A percentile compares a stretch with the other conserved stretches of the same genome.
phyloP scores from a whole-genome alignment of 2,797 vertebrate species.

The Hemibagrus guttatus region DNA sequence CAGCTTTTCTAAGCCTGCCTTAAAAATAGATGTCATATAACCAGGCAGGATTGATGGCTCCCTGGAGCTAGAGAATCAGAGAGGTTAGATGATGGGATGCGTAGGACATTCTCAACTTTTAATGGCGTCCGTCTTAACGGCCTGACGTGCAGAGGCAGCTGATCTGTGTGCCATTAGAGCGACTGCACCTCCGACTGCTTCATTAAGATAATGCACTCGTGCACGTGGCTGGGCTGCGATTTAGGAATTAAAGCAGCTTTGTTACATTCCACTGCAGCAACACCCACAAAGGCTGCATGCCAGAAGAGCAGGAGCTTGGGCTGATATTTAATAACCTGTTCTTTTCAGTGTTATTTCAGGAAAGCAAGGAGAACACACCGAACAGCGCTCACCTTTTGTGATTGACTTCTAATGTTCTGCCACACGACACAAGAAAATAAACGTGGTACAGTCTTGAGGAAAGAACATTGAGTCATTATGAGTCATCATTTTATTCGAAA shows the following conservation, averaged over 20 bases:
- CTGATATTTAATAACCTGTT: conserved; percentile 14
- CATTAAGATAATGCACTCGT: conserved; percentile 51
- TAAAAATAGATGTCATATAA: no score
- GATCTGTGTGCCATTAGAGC: conserved; percentile 35
- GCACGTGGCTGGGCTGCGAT: conserved; percentile 23
- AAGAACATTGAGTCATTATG: no score
- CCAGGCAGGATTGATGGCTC: background rate
- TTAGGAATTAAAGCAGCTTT: conserved; percentile 42
- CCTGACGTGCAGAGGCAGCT: conserved; percentile 30
- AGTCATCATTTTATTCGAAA: background rate
- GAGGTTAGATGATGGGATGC: background rate
- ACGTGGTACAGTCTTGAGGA: background rate
- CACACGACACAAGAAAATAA: background rate
- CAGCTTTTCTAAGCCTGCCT: background rate
- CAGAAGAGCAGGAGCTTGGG: background rate
- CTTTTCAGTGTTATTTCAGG: background rate
- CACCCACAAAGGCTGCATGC: background rate
- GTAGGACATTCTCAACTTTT: background rate
- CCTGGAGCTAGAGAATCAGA: background rate
- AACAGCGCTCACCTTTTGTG: background rate
- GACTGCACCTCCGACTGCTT: conserved; percentile 44
- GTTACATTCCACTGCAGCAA: conserved; percentile 25
- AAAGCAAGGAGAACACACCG: background rate
- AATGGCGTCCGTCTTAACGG: conserved; percentile 1
- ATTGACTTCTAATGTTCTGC: background rate